These are phyloP conservation scores for Saiga tatarica DNA, from an alignment of 2,113 vertebrate genomes.

Conservation along the genomic window DNA sequence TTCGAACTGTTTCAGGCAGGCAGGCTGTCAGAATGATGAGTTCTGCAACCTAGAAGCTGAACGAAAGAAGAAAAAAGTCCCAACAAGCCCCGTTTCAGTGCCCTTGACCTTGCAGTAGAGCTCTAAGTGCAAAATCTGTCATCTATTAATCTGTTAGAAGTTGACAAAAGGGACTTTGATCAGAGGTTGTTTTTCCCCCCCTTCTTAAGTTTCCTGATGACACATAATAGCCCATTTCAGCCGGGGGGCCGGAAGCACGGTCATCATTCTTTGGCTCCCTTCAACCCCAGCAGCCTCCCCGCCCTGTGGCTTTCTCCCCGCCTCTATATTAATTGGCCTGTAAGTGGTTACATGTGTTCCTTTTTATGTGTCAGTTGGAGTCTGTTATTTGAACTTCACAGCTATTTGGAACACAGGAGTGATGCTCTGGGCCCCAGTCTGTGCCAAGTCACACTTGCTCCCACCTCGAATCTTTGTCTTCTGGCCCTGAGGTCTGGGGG, in stretches of 20 bases:
- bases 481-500: neutral
- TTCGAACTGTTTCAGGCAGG: neutral
- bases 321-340: conserved; percentile 67
- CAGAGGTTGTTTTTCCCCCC: conserved; percentile 59
- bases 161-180: conserved; percentile 78
- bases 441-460: neutral
- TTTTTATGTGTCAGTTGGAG: conserved; percentile 66
- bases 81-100: neutral
- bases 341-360: conserved; percentile 75
- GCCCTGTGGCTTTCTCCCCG: neutral
- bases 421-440: neutral
- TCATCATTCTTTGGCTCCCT: conserved; percentile 14
- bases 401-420: conserved; percentile 49
- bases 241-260: conserved; percentile 40
- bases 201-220: conserved; percentile 74
- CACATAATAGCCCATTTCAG: conserved; percentile 75
- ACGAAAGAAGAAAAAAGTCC: conserved; percentile 33
- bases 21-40: neutral
- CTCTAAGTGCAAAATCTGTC: conserved; percentile 71
- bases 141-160: conserved; percentile 75
- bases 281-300: conserved; percentile 17
- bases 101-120: conserved; percentile 63
- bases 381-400: conserved; percentile 68
- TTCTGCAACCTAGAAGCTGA: neutral
- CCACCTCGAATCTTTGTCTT: neutral